These are phyloP conservation scores for Lithobates pipiens DNA, from an alignment of 2,797 vertebrate genomes.

Conservation along the genomic window DNA sequence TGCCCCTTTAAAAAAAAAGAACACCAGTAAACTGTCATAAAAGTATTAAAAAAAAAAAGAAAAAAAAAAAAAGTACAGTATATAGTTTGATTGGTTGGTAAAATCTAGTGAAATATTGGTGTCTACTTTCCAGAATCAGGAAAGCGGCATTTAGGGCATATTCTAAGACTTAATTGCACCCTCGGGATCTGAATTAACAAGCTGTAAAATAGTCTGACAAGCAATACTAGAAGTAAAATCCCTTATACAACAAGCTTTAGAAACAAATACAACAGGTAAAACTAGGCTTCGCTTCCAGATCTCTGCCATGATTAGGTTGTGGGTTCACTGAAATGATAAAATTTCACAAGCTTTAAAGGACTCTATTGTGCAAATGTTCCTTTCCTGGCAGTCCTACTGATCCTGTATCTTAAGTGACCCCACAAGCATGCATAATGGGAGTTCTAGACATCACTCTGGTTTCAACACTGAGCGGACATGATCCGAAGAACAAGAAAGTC, in stretches of 20 bases:
- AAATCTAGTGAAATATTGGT: slow-evolving; percentile 5
- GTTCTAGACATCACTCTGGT: too few species aligned
- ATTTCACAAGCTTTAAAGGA: background rate
- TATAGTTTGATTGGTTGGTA: background rate
- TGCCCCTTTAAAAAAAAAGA: background rate
- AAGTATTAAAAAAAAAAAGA: background rate
- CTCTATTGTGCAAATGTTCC: too few species aligned
- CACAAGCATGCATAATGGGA: too few species aligned
- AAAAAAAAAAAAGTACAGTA: slow-evolving; percentile 1
- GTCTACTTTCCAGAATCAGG: background rate
- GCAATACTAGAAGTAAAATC: background rate
- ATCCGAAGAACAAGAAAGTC: too few species aligned
- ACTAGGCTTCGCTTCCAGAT: background rate
- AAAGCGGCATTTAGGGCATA: background rate
- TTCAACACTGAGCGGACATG: too few species aligned
- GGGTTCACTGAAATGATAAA: background rate
- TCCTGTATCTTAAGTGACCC: too few species aligned
- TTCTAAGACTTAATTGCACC: background rate
- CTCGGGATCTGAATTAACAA: background rate
- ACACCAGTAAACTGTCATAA: background rate
- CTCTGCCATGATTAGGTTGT: background rate
- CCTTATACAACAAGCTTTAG: background rate
- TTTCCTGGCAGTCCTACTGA: too few species aligned
- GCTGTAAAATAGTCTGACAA: slow-evolving; percentile 7
- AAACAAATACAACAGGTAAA: background rate